Percentiles rank a stretch among this genome's conserved stretches.
phyloP scores from a whole-genome alignment of 2,888 invertebrate genomes.

The Hoplodrina blanda region DNA sequence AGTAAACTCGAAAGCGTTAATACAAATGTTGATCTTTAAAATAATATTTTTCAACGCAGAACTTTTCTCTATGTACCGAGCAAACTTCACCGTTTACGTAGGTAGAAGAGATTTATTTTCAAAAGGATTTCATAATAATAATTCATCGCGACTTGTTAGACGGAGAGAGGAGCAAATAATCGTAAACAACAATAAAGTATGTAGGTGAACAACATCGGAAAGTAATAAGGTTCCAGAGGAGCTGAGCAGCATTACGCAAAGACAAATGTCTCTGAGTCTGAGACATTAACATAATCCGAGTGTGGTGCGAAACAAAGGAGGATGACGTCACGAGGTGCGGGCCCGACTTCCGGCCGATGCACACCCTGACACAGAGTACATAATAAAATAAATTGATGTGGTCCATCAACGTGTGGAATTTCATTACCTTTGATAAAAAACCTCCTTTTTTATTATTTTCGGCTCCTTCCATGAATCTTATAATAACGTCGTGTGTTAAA shows the following conservation, averaged over 20 bases:
- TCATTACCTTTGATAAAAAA: constrained; percentile 71
- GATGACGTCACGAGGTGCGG: constrained; percentile 77
- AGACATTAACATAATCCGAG: constrained; percentile 88
- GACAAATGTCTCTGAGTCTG: constrained; percentile 85
- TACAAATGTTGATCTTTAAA: constrained; percentile 50
- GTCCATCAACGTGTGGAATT: constrained; percentile 74
- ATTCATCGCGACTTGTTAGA: constrained; percentile 43
- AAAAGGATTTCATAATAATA: constrained; percentile 36
- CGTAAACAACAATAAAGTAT: constrained; percentile 80
- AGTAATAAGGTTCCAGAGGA: constrained; percentile 80
- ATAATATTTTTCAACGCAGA: constrained; percentile 38
- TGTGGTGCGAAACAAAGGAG: constrained; percentile 82
- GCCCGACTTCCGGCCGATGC: constrained; percentile 74
- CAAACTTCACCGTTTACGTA: constrained; percentile 34
- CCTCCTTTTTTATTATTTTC: constrained; percentile 49
- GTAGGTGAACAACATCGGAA: constrained; percentile 80
- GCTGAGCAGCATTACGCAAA: constrained; percentile 82
- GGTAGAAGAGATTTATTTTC: constrained; percentile 28
- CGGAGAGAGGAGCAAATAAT: constrained; percentile 64
- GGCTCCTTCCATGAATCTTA: constrained; percentile 41
- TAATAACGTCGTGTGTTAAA: constrained; percentile 52
- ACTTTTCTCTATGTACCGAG: constrained; percentile 37
- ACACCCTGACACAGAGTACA: constrained; percentile 61
- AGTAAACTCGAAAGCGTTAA: constrained; percentile 28
- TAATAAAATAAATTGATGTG: constrained; percentile 74